Evolutionary conservation across 2,113 vertebrate species (phyloP).

Genomic region (Riparia riparia): DNA sequence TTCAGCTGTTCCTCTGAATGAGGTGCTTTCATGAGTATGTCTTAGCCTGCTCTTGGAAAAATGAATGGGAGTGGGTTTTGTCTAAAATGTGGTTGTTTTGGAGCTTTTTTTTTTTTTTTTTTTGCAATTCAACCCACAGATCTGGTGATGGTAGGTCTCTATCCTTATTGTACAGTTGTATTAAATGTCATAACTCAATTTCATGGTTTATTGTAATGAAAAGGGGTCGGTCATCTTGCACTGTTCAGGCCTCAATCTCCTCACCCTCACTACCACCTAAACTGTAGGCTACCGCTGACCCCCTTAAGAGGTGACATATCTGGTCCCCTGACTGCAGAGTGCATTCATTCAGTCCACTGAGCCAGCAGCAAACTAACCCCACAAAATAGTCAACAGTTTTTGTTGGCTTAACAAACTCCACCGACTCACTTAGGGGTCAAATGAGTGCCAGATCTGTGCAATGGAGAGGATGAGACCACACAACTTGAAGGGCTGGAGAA

Average conservation of each 20-base stretch:
- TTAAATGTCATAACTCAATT: background rate
- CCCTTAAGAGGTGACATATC: background rate
- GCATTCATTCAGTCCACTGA: background rate
- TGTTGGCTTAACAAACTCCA: conserved; percentile 57
- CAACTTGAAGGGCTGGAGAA: conserved; percentile 20
- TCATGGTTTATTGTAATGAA: background rate
- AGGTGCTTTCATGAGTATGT: background rate
- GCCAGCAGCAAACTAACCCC: background rate
- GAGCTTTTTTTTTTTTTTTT: background rate
- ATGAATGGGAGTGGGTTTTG: background rate
- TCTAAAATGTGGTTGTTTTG: background rate
- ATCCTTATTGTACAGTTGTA: background rate
- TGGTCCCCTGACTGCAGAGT: background rate
- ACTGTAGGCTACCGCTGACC: background rate
- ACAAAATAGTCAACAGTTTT: conserved; percentile 18
- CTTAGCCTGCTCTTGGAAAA: background rate
- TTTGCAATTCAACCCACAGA: background rate
- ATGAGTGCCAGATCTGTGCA: conserved; percentile 22
- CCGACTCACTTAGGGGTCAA: conserved; percentile 38
- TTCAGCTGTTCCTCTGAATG: background rate
- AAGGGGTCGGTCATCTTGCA: background rate
- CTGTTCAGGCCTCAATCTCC: background rate
- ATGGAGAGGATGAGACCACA: conserved; percentile 60
- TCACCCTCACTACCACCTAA: background rate
- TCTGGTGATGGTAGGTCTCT: background rate